Percentiles rank a stretch among this genome's conserved stretches.
phyloP scores from a whole-genome alignment of 2,113 vertebrate genomes.

The Paralichthys olivaceus region DNA sequence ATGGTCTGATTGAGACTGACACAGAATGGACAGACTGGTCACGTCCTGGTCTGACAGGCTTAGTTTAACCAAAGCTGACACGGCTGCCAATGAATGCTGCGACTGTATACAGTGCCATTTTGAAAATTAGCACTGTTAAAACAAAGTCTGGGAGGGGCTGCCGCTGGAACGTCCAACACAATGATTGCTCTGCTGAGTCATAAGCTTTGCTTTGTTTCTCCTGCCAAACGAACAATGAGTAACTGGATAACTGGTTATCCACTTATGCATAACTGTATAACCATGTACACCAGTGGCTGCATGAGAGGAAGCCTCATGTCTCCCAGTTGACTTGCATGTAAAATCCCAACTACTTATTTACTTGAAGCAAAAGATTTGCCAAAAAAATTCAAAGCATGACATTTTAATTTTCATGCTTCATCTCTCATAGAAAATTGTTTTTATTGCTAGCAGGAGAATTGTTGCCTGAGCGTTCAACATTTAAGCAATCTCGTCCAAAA shows the following conservation, averaged over 20 bases:
- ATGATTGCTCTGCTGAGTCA: not conserved
- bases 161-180: not conserved
- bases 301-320: conserved; percentile 9
- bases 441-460: conserved; percentile 15
- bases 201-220: conserved; percentile 18
- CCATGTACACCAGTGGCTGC: not conserved
- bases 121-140: conserved; percentile 58
- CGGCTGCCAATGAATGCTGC: conserved; percentile 34
- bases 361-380: not conserved
- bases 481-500: conserved; percentile 18
- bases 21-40: conserved; percentile 31
- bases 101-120: conserved; percentile 52
- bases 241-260: not conserved
- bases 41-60: conserved; percentile 15
- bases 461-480: conserved; percentile 27
- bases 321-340: conserved; percentile 18
- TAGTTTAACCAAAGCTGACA: conserved; percentile 45
- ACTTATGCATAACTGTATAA: conserved; percentile 5
- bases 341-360: conserved; percentile 29
- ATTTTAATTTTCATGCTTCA: conserved; percentile 27
- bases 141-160: conserved; percentile 46
- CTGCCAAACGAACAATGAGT: conserved; percentile 32
- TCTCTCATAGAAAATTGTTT: conserved; percentile 27
- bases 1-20: conserved; percentile 44
- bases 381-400: conserved; percentile 12